Base-by-base conservation (phyloP, 2,113 vertebrate species). In the Pachyramphus minor region DNA sequence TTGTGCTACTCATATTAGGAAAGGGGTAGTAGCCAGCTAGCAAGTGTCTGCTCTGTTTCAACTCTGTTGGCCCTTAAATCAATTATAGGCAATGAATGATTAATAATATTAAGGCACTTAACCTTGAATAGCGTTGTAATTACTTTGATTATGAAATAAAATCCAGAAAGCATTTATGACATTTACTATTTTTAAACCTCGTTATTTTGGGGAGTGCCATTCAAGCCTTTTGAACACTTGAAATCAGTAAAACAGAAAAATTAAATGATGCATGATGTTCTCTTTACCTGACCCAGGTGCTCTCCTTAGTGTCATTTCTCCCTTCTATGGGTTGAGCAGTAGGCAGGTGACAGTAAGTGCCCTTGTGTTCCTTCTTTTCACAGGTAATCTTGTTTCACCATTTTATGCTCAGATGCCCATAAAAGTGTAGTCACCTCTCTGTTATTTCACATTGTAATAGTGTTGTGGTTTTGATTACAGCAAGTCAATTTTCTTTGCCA, bases 141-240 rank as follows among this genome's bases (percentile, higher is more conserved):
- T 94, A 88, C 68, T 88, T 91, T 87, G 87, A 89, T 94, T 74
- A 83, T 56, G 53, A 84, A 93, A 86, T 84, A 79, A 90, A 90
- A 94, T 21, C 79, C 83, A 95, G 90, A 93, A 90, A 90, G 76
- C 28, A 4, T 71, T 89, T 81, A 64, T 79, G 73, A 80, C 85
- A 84, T 89, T 93, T 90, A 15, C 95, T 95, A 89, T 92, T 89
- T 97, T 96, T 89, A 92, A 94, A 90, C 73, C 64, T 95, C 64
- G 77, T 94, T 84, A 96, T 88, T 83, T 75, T 94, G 88, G 85
- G 93, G 82, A 88, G 87, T 2, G 1, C 80, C 67, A 56, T 88
- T 94, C 60, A 71, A 74, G 52, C 90, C 85, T 94, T 94, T 33
- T 64, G 68, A 88, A 63, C 47, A 41, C 79, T 81, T 42, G 44